These are phyloP conservation scores for Dryocosmus kuriphilus DNA, from an alignment of 2,888 invertebrate species.

Conservation along the genomic window DNA sequence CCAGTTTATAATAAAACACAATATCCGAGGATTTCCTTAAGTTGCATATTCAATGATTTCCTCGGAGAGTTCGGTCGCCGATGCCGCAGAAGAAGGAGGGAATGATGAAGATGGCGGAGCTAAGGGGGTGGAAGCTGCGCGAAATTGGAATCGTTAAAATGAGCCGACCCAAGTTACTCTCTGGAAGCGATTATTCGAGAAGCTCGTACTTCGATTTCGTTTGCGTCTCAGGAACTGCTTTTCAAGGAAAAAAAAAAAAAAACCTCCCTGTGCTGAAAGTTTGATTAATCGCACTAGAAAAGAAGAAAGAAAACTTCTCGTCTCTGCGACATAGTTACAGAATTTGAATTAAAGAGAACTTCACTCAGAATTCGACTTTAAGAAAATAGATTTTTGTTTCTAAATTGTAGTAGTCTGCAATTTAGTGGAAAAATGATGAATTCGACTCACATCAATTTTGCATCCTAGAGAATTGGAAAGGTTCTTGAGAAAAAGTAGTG, in stretches of 20 bases:
- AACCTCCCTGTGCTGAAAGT: slow-evolving; percentile 26
- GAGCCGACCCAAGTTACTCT: slow-evolving; percentile 51
- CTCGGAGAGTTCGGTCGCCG: slow-evolving; percentile 81
- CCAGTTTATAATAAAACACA: slow-evolving; percentile 77
- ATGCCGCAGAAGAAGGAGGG: slow-evolving; percentile 46
- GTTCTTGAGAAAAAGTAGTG: no score
- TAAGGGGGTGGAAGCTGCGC: slow-evolving; percentile 40
- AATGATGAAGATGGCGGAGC: slow-evolving; percentile 35
- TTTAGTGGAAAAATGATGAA: no score
- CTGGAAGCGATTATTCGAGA: slow-evolving; percentile 41
- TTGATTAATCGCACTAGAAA: slow-evolving; percentile 19
- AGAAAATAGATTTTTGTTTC: no score
- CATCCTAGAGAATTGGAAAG: not conserved
- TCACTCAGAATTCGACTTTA: not conserved
- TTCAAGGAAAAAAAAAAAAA: slow-evolving; percentile 39
- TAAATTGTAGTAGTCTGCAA: no score
- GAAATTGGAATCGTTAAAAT: slow-evolving; percentile 52
- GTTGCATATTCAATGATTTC: slow-evolving; percentile 89
- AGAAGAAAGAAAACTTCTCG: not conserved
- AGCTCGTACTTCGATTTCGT: slow-evolving; percentile 40
- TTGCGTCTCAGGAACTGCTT: slow-evolving; percentile 28
- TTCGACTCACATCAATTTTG: no score
- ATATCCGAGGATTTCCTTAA: slow-evolving; percentile 78
- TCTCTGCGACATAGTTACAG: not conserved
- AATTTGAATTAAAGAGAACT: not conserved